Evolutionary conservation across 2,888 invertebrate genomes (phyloP), one percentile per base, ranked within the genome.

Genomic region (Furcula furcula): DNA sequence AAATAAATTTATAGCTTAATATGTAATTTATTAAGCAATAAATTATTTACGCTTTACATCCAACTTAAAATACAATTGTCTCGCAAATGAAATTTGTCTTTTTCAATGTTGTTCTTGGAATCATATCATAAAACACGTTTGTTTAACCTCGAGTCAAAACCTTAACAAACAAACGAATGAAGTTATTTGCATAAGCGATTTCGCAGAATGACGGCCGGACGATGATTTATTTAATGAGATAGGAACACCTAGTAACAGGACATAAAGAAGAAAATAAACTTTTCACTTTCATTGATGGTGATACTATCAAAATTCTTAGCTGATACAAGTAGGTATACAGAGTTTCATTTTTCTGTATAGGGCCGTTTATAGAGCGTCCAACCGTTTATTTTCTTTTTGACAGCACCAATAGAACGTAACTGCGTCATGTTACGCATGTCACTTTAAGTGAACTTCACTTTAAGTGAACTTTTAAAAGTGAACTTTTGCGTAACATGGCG

Each of bases 181-280:
- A 58, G 54, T 65, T 72, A 74, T 76, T 74, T 76, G 68, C 65
- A 70, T 72, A 73, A 69, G 62, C 63, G 59, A 69, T 65, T 77
- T 74, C 74, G 65, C 55, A 62, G 75, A 74, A 76, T 48, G 51
- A 52, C 55, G 58, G n/a, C 56, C 65, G 62, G 60, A 55, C 55
- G 59, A 64, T 61, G 70, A 68, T 72, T n/a, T 71, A 70, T 73
- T 71, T 74, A 71, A 71, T 66, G 65, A 70, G 61, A 57, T 54
- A n/a, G n/a, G n/a, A n/a, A 60, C 63, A 54, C 49, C 55, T 68
- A n/a, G n/a, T n/a, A 64, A 68, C 67, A 66, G 55, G 61, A 68
- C 66, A 65, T 58, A 52, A 50, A 48, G 52, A 62, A 55, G 63
- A 64, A n/a, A 65, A 63, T 59, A 56, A 28, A 52, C 43, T 56